Evolutionary conservation across 1,140 invertebrate species (phyloP).

Genomic region (Neelides sp.): DNA sequence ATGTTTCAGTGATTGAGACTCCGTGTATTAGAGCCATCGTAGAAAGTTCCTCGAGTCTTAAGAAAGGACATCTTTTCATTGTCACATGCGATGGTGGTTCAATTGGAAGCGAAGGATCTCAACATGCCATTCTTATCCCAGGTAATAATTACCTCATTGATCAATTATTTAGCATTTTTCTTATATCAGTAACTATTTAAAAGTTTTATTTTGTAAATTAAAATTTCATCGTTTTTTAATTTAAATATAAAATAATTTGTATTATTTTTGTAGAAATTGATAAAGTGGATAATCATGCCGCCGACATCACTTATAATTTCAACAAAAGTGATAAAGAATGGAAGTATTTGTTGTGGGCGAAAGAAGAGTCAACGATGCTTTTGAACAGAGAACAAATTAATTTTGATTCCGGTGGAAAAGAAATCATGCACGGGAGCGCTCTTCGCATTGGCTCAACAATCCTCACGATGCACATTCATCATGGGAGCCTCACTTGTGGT

Average conservation of each 20-base stretch:
- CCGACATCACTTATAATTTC: too few species aligned
- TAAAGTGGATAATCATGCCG: too few species aligned
- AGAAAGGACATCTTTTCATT: constrained; percentile 64
- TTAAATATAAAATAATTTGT: too few species aligned
- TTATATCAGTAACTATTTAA: constrained; percentile 66
- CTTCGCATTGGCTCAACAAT: constrained; percentile 52
- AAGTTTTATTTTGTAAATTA: constrained; percentile 44
- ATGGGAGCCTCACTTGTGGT: constrained; percentile 68
- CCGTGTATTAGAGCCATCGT: constrained; percentile 80
- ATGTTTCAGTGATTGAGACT: constrained; percentile 37
- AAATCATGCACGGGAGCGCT: too few species aligned
- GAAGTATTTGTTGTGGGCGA: too few species aligned
- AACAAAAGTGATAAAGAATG: too few species aligned
- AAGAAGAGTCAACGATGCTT: too few species aligned
- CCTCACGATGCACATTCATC: constrained; percentile 73
- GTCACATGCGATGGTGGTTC: constrained; percentile 74
- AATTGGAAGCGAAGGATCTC: constrained; percentile 63
- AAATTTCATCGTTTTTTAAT: constrained; percentile 13
- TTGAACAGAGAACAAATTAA: too few species aligned
- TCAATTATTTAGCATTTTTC: too few species aligned
- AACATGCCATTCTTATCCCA: constrained; percentile 57
- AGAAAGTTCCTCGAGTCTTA: constrained; percentile 55
- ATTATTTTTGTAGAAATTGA: too few species aligned
- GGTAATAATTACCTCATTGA: too few species aligned
- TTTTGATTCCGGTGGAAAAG: too few species aligned